A percentile compares a stretch with the other conserved stretches of the same genome.
Evolutionary conservation across 2,113 vertebrate species (phyloP).

Genomic region (Tragelaphus strepsiceros): DNA sequence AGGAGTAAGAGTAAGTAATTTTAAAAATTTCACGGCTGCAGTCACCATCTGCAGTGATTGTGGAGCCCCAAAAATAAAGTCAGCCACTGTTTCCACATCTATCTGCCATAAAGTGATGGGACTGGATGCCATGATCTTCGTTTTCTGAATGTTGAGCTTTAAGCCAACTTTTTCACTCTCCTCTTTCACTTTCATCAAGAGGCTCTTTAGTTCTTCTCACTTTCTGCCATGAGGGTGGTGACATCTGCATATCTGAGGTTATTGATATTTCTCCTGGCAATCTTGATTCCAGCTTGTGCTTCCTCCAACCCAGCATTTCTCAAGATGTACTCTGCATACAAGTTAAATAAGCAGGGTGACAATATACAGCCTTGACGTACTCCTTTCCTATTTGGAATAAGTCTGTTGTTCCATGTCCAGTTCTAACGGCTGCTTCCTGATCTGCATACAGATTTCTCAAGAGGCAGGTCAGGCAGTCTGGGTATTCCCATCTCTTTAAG

Average conservation of each 20-base stretch:
- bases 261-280: neutral
- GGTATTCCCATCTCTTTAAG: neutral
- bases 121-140: fast-evolving
- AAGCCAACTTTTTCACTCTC: neutral
- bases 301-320: neutral
- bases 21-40: neutral
- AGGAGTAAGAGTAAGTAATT: neutral
- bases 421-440: neutral
- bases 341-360: neutral
- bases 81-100: neutral
- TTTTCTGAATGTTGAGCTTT: neutral
- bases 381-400: neutral
- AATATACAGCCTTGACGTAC: neutral
- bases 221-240: neutral
- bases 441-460: neutral
- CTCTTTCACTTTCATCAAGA: neutral
- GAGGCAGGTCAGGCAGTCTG: neutral
- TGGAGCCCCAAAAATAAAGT: neutral
- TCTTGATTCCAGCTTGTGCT: neutral
- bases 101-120: neutral
- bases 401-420: neutral
- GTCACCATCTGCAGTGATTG: neutral
- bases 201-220: neutral
- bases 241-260: neutral
- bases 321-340: neutral